These are phyloP conservation scores for Caloenas nicobarica DNA, from an alignment of 2,113 vertebrate genomes.

Conservation along the genomic window DNA sequence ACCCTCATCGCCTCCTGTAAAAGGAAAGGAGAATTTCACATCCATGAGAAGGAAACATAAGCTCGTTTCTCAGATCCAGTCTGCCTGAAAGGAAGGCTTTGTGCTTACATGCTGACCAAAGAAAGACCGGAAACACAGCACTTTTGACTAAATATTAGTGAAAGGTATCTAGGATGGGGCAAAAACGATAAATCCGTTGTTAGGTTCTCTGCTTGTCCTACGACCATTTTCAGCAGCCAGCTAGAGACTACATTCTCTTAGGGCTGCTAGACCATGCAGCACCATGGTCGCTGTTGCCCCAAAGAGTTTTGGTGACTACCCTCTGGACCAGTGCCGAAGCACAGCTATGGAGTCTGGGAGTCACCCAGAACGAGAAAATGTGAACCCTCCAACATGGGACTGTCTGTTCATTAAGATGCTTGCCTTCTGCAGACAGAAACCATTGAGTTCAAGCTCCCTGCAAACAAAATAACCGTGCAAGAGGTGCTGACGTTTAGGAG, in stretches of 20 bases:
- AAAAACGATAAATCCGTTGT: background rate
- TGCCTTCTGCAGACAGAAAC: background rate
- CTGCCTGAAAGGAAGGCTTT: background rate
- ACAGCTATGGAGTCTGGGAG: background rate
- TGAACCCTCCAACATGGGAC: background rate
- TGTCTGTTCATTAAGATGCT: background rate
- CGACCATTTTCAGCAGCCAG: background rate
- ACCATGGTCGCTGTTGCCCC: background rate
- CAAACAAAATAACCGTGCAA: background rate
- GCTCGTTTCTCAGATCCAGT: background rate
- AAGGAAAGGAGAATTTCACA: background rate
- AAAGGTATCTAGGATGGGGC: background rate
- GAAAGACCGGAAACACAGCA: background rate
- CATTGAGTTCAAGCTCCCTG: background rate
- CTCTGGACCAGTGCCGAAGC: background rate
- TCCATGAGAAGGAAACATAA: background rate
- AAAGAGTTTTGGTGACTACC: background rate
- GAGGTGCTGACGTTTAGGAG: background rate
- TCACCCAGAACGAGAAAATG: background rate
- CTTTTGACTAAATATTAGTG: background rate
- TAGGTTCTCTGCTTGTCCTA: background rate
- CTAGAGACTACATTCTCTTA: background rate
- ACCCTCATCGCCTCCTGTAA: constrained; percentile 90
- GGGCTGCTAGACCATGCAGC: background rate
- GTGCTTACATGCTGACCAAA: background rate